These are phyloP conservation scores for Melipona quadrifasciata DNA, from an alignment of 1,140 invertebrate species.

Conservation along the genomic window DNA sequence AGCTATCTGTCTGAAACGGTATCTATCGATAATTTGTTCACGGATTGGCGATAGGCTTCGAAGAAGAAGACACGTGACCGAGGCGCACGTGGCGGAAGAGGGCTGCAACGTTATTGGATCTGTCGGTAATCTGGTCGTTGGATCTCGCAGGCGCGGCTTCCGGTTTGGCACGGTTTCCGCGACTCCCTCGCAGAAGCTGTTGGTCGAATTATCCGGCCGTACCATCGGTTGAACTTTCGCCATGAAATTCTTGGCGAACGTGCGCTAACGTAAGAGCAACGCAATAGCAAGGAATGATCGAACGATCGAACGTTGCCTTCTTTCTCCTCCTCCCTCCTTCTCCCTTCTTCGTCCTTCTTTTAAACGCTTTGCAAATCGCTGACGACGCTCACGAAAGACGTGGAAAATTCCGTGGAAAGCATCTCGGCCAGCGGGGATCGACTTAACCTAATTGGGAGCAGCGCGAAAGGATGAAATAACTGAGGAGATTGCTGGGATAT, in stretches of 20 bases:
- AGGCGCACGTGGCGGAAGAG: constrained; percentile 22
- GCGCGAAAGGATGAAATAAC: constrained; percentile 4
- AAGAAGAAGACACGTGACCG: not conserved
- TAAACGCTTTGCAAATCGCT: not conserved
- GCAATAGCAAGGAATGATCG: not conserved
- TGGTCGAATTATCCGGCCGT: constrained; percentile 38
- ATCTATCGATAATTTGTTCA: not conserved
- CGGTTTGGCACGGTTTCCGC: constrained; percentile 41
- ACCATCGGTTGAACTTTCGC: constrained; percentile 24
- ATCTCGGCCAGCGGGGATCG: not conserved
- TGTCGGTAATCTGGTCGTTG: constrained; percentile 16
- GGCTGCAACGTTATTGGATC: constrained; percentile 35
- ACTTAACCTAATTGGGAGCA: constrained; percentile 24
- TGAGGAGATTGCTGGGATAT: not conserved
- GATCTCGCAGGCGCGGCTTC: constrained; percentile 2
- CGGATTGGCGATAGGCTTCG: not conserved
- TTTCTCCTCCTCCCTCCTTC: not conserved
- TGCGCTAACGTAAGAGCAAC: not conserved
- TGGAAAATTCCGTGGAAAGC: not conserved
- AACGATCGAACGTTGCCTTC: not conserved
- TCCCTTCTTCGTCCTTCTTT: not conserved
- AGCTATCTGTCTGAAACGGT: no score
- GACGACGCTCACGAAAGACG: not conserved
- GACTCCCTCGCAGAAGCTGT: constrained; percentile 29
- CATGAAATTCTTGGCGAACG: not conserved